Evolutionary conservation across 2,888 invertebrate species (phyloP).

Genomic region (Drosophila emarginata): DNA sequence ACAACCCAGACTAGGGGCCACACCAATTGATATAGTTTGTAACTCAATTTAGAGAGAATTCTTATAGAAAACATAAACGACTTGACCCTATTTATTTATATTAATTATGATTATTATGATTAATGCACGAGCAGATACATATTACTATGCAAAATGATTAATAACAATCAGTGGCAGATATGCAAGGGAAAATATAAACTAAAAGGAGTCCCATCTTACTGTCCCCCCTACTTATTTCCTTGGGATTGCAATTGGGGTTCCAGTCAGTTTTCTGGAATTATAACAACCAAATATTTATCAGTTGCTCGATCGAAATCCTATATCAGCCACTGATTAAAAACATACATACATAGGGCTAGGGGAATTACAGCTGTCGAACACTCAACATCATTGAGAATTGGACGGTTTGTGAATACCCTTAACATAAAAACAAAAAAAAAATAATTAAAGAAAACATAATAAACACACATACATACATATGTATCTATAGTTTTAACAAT

Average conservation of each 20-base stretch:
- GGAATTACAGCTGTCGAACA: neutral
- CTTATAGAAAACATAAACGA: conserved; percentile 20
- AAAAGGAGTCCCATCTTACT: neutral
- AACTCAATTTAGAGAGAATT: conserved; percentile 35
- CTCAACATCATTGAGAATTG: neutral
- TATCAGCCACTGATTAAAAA: neutral
- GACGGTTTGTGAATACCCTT: neutral
- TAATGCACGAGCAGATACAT: conserved; percentile 16
- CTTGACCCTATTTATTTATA: conserved; percentile 6
- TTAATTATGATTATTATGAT: conserved; percentile 24
- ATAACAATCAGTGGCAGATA: neutral
- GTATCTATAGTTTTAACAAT: conserved; percentile 11
- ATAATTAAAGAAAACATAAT: neutral
- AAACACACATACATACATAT: conserved; percentile 15
- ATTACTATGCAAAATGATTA: neutral
- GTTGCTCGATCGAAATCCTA: too few relatives aligned
- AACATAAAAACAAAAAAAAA: neutral
- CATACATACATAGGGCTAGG: neutral
- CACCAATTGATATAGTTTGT: conserved; percentile 57
- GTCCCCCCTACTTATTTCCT: too few relatives aligned
- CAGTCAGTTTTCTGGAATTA: too few relatives aligned
- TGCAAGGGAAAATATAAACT: too few relatives aligned
- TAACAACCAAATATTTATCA: too few relatives aligned
- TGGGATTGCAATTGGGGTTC: too few relatives aligned
- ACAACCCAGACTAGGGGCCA: conserved; percentile 68